Percentiles rank a stretch among this genome's conserved stretches.
phyloP scores from a whole-genome alignment of 2,113 vertebrate species.

The Cottus gobio region DNA sequence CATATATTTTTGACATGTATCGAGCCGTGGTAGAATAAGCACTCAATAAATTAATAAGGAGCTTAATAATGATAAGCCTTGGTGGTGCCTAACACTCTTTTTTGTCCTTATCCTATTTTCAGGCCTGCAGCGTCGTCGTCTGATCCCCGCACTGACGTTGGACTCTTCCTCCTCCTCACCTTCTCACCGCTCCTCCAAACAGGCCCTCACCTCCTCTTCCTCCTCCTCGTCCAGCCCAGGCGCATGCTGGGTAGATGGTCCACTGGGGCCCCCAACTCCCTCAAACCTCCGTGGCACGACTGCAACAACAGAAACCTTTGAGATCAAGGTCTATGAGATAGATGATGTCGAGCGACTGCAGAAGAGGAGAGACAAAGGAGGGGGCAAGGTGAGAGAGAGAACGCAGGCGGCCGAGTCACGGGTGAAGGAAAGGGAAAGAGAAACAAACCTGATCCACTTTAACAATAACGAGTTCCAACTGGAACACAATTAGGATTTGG shows the following conservation, averaged over 20 bases:
- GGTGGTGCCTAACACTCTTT: neutral
- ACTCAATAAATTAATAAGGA: neutral
- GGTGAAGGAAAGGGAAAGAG: neutral
- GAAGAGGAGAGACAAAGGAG: conserved; percentile 84
- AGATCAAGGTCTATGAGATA: conserved; percentile 99
- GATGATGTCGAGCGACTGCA: conserved; percentile 96
- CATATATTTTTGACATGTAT: neutral
- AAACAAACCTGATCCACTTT: neutral
- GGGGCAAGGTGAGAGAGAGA: conserved; percentile 86
- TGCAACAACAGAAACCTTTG: conserved; percentile 88
- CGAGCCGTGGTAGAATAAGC: neutral
- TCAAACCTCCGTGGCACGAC: conserved; percentile 79
- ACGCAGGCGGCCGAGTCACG: neutral
- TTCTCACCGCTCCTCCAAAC: conserved; percentile 85
- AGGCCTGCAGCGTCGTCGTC: conserved; percentile 94
- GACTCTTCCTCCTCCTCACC: conserved; percentile 88
- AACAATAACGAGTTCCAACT: neutral
- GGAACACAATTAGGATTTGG: neutral
- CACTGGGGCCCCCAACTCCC: conserved; percentile 82
- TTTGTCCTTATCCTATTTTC: conserved; percentile 2
- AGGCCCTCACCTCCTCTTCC: conserved; percentile 86
- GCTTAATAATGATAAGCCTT: neutral
- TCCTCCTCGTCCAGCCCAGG: conserved; percentile 85
- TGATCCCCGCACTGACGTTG: conserved; percentile 91
- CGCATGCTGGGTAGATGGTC: conserved; percentile 96